Percentiles rank a stretch among this genome's conserved stretches.
These are phyloP conservation scores for Solenopsis fugax DNA, from an alignment of 1,140 invertebrate genomes.

Conservation along the genomic window DNA sequence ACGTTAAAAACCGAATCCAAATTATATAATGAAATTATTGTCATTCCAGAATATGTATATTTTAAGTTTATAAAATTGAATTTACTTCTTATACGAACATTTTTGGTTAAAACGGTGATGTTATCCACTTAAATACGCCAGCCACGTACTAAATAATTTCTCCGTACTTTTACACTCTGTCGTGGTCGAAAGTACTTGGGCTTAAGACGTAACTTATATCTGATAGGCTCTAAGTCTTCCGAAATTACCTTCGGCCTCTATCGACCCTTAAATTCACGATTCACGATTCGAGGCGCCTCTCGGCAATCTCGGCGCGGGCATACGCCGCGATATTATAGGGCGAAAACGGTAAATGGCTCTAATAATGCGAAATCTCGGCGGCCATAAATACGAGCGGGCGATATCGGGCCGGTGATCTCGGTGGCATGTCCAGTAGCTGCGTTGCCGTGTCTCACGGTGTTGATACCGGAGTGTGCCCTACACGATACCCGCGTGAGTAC, in stretches of 20 bases:
- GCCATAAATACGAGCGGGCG: constrained; percentile 83
- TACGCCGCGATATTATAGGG: constrained; percentile 78
- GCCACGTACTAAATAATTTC: constrained; percentile 31
- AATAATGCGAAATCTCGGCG: constrained; percentile 85
- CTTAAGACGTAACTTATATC: constrained; percentile 65
- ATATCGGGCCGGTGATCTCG: constrained; percentile 81
- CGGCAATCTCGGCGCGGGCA: constrained; percentile 52
- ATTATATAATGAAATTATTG: neutral
- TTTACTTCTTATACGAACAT: neutral
- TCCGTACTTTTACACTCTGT: constrained; percentile 39
- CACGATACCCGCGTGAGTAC: constrained; percentile 71
- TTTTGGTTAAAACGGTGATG: neutral
- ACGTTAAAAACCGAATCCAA: neutral
- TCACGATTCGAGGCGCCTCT: constrained; percentile 67
- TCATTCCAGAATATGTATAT: neutral
- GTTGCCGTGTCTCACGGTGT: constrained; percentile 83
- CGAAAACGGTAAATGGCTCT: constrained; percentile 84
- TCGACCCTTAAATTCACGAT: constrained; percentile 69
- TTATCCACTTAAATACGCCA: neutral
- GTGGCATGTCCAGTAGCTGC: constrained; percentile 85
- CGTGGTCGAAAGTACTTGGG: constrained; percentile 55
- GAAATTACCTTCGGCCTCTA: constrained; percentile 54
- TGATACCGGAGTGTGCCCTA: constrained; percentile 78
- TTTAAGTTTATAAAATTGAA: neutral
- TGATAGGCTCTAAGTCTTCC: constrained; percentile 61